phyloP scores from a whole-genome alignment of 1,140 invertebrate species.

The Lucilia cuprina region DNA sequence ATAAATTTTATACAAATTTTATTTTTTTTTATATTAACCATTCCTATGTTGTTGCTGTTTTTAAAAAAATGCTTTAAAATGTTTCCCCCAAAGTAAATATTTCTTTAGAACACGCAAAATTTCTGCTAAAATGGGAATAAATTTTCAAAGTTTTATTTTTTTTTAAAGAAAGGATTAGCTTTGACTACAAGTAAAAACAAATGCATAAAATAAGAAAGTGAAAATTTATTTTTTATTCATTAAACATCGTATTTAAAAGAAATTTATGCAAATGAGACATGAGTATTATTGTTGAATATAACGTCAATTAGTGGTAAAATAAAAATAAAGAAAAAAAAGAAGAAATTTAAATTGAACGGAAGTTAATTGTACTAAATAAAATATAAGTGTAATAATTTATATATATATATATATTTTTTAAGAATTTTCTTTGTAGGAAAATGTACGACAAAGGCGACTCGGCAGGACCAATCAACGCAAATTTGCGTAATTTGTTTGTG shows the following conservation, averaged over 20 bases:
- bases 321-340: neutral
- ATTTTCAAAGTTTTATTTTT: neutral
- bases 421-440: neutral
- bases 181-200: no score
- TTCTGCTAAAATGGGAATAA: neutral
- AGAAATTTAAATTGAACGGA: neutral
- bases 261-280: slow-evolving; percentile 22
- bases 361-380: neutral
- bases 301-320: slow-evolving; percentile 3
- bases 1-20: no score
- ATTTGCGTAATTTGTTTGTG: no score
- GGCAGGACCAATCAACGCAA: no score
- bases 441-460: neutral
- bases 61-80: no score
- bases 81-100: no score
- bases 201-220: neutral
- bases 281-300: neutral
- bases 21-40: no score
- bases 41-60: no score
- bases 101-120: no score
- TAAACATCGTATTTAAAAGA: neutral
- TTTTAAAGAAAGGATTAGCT: no score
- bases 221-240: neutral
- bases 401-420: no score
- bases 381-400: neutral